Evolutionary conservation across 1,140 invertebrate genomes (phyloP).

Genomic region (Danaus melanippus): DNA sequence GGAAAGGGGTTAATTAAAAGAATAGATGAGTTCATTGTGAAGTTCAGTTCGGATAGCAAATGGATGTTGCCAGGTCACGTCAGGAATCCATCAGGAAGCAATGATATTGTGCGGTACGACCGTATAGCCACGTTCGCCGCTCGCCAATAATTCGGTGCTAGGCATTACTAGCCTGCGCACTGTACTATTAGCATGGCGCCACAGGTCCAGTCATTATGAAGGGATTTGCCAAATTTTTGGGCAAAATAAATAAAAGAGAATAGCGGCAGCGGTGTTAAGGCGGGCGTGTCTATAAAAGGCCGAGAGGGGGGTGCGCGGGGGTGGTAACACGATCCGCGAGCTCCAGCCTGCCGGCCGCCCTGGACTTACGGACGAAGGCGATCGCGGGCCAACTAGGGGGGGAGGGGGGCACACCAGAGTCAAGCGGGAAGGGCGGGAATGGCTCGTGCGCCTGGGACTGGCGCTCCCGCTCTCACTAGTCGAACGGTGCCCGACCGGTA

Average conservation of each 20-base stretch:
- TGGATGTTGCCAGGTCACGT: conserved; percentile 36
- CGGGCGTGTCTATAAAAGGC: conserved; percentile 71
- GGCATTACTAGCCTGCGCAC: neutral
- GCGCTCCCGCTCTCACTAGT: conserved; percentile 66
- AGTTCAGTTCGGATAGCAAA: conserved; percentile 45
- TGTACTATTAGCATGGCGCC: conserved; percentile 8
- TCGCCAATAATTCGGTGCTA: no score
- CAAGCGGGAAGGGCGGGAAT: conserved; percentile 19
- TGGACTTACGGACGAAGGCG: conserved; percentile 39
- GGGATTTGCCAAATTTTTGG: conserved; percentile 60
- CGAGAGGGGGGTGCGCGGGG: conserved; percentile 66
- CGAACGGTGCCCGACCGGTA: conserved; percentile 70
- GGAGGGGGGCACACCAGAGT: conserved; percentile 6
- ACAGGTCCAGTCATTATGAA: conserved; percentile 14
- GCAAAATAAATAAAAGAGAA: conserved; percentile 66
- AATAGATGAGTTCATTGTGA: conserved; percentile 59
- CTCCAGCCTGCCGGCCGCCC: conserved; percentile 61
- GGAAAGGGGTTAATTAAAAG: conserved; percentile 36
- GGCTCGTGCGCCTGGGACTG: conserved; percentile 42
- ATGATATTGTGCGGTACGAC: conserved; percentile 2
- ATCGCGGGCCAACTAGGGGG: conserved; percentile 18
- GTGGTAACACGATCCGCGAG: conserved; percentile 69
- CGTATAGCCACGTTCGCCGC: no score
- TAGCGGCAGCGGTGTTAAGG: conserved; percentile 44
- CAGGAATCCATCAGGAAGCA: conserved; percentile 33